phyloP scores from a whole-genome alignment of 2,797 vertebrate species.

The Muraenolepis orangiensis region DNA sequence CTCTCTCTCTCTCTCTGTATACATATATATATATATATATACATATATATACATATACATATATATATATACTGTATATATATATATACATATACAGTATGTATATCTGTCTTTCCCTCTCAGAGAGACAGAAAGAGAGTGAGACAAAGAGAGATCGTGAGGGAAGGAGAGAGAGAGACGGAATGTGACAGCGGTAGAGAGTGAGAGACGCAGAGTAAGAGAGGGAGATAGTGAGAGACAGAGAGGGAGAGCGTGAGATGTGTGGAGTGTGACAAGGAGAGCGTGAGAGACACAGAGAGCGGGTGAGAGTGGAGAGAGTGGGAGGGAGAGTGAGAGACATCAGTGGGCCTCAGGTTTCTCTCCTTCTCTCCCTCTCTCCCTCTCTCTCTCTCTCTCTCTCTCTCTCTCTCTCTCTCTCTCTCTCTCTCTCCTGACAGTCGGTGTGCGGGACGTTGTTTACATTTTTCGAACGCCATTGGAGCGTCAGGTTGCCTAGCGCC shows the following conservation, averaged over 20 bases:
- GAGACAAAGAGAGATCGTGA: too few relatives aligned
- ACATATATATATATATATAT: too few relatives aligned
- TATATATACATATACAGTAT: too few relatives aligned
- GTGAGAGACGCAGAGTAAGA: neutral
- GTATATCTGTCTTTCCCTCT: too few relatives aligned
- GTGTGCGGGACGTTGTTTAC: slow-evolving; percentile 32
- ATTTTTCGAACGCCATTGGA: slow-evolving; percentile 18
- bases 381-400: neutral
- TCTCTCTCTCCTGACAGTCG: neutral
- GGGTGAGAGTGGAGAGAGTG: neutral
- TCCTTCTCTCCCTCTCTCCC: neutral
- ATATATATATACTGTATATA: too few relatives aligned
- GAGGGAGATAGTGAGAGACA: neutral
- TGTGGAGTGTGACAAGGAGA: neutral
- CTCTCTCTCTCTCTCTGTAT: too few relatives aligned
- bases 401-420: neutral
- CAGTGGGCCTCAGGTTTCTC: neutral
- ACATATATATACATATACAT: too few relatives aligned
- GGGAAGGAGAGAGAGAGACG: too few relatives aligned
- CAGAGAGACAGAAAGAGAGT: too few relatives aligned
- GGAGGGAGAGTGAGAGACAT: neutral
- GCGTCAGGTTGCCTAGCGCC: neutral
- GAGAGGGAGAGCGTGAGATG: too few relatives aligned
- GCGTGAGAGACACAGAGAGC: neutral
- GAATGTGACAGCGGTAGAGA: too few relatives aligned